Percentiles rank a stretch among this genome's conserved stretches.
These are phyloP conservation scores for Epinotia bilunana DNA, from an alignment of 2,888 invertebrate genomes.

Conservation along the genomic window DNA sequence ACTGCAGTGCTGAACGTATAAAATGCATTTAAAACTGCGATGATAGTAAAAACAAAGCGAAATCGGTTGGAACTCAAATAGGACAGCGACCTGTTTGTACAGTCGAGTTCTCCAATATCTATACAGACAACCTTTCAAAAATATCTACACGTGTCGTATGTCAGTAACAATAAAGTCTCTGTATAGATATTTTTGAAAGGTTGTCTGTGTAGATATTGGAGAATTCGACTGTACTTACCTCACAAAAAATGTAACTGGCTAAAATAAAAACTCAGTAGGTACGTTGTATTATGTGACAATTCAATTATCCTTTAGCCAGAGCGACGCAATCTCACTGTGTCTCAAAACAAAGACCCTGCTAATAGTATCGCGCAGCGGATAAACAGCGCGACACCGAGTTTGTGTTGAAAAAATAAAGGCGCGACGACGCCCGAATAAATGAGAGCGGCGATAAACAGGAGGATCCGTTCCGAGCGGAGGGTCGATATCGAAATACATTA, in stretches of 20 bases:
- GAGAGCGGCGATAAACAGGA: constrained; percentile 83
- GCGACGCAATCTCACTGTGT: constrained; percentile 74
- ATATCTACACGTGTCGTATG: too few species aligned
- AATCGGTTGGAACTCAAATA: not conserved
- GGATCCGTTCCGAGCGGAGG: constrained; percentile 80
- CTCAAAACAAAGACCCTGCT: constrained; percentile 78
- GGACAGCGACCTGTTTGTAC: not conserved
- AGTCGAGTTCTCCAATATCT: too few species aligned
- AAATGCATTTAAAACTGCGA: not conserved
- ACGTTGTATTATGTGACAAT: constrained; percentile 69
- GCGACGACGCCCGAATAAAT: constrained; percentile 83
- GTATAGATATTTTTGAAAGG: too few species aligned
- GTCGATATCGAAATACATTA: constrained; percentile 85
- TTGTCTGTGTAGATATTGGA: too few species aligned
- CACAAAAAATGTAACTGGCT: constrained; percentile 43
- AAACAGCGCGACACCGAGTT: constrained; percentile 78
- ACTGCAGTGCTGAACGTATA: constrained; percentile 44
- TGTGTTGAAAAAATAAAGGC: constrained; percentile 82
- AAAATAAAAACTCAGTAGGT: constrained; percentile 53
- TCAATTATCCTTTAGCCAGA: constrained; percentile 74
- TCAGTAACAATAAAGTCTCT: too few species aligned
- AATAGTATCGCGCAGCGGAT: constrained; percentile 77
- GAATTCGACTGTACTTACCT: too few species aligned
- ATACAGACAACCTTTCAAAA: too few species aligned
- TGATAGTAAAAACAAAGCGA: not conserved